A percentile compares a stretch with the other conserved stretches of the same genome.
Evolutionary conservation across 2,113 vertebrate genomes (phyloP).

Genomic region (Mohoua ochrocephala): DNA sequence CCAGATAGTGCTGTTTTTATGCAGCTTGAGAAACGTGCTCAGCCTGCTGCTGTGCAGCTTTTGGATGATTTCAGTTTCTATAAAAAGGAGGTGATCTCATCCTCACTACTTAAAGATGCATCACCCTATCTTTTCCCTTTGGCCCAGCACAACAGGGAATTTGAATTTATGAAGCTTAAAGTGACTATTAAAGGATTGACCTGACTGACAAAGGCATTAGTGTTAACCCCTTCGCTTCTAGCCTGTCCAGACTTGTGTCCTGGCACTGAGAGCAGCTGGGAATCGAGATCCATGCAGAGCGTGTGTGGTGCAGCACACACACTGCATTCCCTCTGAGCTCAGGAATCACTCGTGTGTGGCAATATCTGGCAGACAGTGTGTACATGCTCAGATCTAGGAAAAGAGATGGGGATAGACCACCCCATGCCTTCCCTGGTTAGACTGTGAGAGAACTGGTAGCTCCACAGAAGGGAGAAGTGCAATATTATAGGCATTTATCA

Average conservation of each 20-base stretch:
- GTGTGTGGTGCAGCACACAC: not conserved
- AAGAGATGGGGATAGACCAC: rapidly evolving
- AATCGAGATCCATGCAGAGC: not conserved
- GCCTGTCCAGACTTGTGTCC: not conserved
- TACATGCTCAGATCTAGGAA: not conserved
- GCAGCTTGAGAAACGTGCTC: not conserved
- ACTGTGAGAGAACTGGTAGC: not conserved
- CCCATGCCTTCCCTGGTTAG: not conserved
- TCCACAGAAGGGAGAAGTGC: not conserved
- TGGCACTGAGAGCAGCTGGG: not conserved
- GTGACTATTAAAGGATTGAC: not conserved
- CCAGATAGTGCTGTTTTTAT: not conserved
- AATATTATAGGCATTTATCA: not conserved
- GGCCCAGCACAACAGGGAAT: not conserved
- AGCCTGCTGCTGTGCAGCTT: slow-evolving; percentile 30
- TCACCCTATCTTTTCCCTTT: not conserved
- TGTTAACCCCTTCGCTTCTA: not conserved
- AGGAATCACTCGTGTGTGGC: not conserved
- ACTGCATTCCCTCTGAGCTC: not conserved
- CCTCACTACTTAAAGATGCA: slow-evolving; percentile 41
- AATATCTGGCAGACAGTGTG: not conserved
- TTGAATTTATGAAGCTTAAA: not conserved
- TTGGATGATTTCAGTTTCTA: slow-evolving; percentile 51
- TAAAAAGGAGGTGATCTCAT: slow-evolving; percentile 58
- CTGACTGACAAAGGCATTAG: not conserved